Evolutionary conservation across 2,888 invertebrate genomes (phyloP), one percentile per base, ranked within the genome.

Genomic region (Nymphalis c-album): DNA sequence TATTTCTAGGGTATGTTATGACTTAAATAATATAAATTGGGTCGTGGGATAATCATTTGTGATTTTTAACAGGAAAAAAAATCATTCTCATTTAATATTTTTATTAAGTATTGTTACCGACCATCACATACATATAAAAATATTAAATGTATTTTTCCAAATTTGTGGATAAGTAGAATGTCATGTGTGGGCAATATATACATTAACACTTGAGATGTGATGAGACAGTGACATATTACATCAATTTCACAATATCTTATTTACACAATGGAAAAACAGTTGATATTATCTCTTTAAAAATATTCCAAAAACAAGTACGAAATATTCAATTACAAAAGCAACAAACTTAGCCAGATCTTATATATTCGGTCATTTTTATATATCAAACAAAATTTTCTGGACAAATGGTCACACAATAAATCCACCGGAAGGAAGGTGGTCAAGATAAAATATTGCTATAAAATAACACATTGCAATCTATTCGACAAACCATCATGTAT

Each of bases 11-110:
- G 26, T 31, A 31, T 31, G 26, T 31, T 31, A 31, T 6, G 26
- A 31, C 6, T 31, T 6, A 31, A 31, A 31, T 31, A 31, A 31
- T 6, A 31, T 31, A 31, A 31, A 31, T 6, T 6, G 26, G 6
- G 26, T 6, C 6, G 6, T 31, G 26, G 26, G 26, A 31, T 31
- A 31, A 22, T 22, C 22, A 22, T 22, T 22, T 40, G 1, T 2
- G 8, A 2, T 40, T 40, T 40, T 40, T 40, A 40, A 40, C 35
- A 10, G 35, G 35, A 40, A 65, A 75, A 57, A 75, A 71, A 66
- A 71, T 57, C n/a, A 48, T 73, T 74, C 78, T 73, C 89, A 91
- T 90, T 85, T 91, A 91, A 92, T 92, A 92, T 92, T 92, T 91
- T 92, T 92, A 92, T 91, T 91, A 82, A 80, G 88, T 88, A 90